Base-by-base conservation (phyloP, 2,113 vertebrate genomes). In the Vicugna pacos region DNA sequence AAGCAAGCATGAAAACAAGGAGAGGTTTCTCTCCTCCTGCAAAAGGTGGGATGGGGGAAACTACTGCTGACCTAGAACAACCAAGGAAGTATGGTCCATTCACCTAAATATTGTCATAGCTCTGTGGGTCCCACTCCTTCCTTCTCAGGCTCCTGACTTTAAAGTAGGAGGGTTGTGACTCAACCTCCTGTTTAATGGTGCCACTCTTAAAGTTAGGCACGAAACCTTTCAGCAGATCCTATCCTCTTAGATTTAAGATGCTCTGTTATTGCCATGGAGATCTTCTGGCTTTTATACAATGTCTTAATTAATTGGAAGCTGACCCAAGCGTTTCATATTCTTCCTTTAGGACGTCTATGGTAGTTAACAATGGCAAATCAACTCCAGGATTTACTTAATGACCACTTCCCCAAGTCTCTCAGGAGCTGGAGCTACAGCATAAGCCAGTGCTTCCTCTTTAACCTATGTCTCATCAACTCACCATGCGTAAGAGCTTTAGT, bases 1-100 rank as follows among this genome's bases (percentile, higher is more conserved):
- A 30, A 1, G 8, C 1, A 72, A 64, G 14, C 17, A 8, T 42
- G 5, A 5, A 35, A 26, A 24, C 16, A 77, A 38, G 48, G 11
- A 80, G 32, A 62, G 8, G 1, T 20, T 82, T 38, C 12, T 87
- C 32, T 65, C 30, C 70, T 72, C 32, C 80, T 69, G 15, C 13
- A 28, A 67, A 4, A 0, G 4, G 0, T 3, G 2, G 8, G 0
- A 3, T 28, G 3, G 7, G 2, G 5, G 3, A 6, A 22, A 77
- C 6, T 54, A 22, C 30, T 35, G 22, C 0, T 67, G 42, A 30
- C 9, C 6, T 81, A 84, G 50, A 58, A 73, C 17, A 82, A 5
- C 19, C 26, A 46, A 14, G 58, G 26, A 12, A 94, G 56, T 70
- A 38, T 30, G 4, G 13, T 28, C 12, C 12, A 70, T 64, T 17